Conservation (phyloP, 2,888 invertebrate genomes). For the Tinea trinotella region DNA sequence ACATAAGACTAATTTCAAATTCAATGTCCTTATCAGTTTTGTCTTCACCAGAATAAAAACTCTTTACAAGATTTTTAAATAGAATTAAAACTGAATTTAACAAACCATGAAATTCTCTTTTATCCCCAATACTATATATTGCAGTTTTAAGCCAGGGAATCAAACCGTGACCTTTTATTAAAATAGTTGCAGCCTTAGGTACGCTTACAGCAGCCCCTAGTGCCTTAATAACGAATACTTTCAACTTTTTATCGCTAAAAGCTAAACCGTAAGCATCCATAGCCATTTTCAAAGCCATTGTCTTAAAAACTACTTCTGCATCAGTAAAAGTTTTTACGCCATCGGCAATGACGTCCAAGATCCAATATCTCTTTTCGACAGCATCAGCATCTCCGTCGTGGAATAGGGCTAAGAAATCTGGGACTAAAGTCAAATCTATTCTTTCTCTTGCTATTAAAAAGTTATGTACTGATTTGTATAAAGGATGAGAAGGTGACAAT, state of each 20-base stretch:
- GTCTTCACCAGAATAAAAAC: constrained; percentile 31
- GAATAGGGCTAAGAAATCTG: constrained; percentile 89
- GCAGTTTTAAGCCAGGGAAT: constrained; percentile 75
- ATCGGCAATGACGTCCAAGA: constrained; percentile 81
- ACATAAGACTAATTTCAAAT: constrained; percentile 42
- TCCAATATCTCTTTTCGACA: constrained; percentile 80
- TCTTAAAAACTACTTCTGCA: constrained; percentile 79
- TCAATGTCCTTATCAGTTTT: constrained; percentile 52
- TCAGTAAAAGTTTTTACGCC: constrained; percentile 84
- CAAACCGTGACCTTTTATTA: constrained; percentile 79
- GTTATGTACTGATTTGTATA: constrained; percentile 84
- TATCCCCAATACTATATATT: constrained; percentile 35
- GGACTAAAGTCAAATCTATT: constrained; percentile 84
- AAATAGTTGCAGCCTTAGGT: constrained; percentile 74
- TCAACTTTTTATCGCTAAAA: constrained; percentile 74
- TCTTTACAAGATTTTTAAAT: not conserved
- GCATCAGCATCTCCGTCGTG: constrained; percentile 83
- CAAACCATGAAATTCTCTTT: constrained; percentile 28
- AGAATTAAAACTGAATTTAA: not conserved
- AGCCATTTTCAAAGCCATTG: constrained; percentile 83
- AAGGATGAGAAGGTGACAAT: constrained; percentile 80
- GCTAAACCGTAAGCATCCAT: constrained; percentile 78
- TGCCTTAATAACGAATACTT: constrained; percentile 77
- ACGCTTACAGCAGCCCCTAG: constrained; percentile 75
- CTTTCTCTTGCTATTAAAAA: constrained; percentile 84